Evolutionary conservation across 1,140 invertebrate genomes (phyloP).

Genomic region (Nephotettix cincticeps): DNA sequence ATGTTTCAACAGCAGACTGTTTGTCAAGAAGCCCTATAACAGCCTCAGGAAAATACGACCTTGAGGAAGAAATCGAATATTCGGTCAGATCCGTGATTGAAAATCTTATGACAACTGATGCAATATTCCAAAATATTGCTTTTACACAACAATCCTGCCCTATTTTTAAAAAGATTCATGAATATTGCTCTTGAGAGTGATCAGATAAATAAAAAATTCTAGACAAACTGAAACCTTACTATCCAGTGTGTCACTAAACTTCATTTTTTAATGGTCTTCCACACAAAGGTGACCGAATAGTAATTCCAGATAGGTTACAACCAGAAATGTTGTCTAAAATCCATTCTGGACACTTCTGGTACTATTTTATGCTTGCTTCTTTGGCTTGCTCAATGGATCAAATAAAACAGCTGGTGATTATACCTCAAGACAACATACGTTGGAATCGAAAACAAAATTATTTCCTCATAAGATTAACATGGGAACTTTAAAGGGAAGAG

Average conservation of each 20-base stretch:
- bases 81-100: neutral
- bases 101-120: neutral
- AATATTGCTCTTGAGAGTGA: neutral
- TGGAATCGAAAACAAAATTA: no score
- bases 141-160: neutral
- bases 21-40: neutral
- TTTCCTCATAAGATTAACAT: no score
- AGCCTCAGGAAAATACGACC: neutral
- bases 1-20: neutral
- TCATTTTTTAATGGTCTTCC: neutral
- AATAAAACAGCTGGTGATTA: no score
- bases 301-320: neutral
- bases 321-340: neutral
- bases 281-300: neutral
- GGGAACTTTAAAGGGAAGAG: no score
- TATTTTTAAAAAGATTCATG: neutral
- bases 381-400: no score
- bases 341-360: neutral
- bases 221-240: neutral
- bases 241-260: neutral
- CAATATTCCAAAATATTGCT: neutral
- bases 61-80: neutral
- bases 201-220: neutral
- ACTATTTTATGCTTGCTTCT: no score
- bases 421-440: no score